Evolutionary conservation across 2,113 vertebrate species (phyloP).

Genomic region (Siphamia tubifer): DNA sequence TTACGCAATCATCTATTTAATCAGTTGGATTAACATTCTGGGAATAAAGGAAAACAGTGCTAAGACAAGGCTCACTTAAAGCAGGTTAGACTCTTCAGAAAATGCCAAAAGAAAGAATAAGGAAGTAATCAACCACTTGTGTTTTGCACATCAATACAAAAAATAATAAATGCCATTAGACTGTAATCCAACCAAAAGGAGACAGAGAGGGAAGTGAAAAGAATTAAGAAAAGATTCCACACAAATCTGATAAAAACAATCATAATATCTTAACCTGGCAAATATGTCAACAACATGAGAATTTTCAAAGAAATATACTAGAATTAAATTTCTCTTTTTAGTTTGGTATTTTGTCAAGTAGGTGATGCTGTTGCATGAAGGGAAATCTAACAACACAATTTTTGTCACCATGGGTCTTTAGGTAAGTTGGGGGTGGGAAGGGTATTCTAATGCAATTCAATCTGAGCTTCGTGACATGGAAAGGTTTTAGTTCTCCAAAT

Average conservation of each 20-base stretch:
- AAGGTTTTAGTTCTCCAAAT: slow-evolving; percentile 3
- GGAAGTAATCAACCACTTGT: slow-evolving; percentile 30
- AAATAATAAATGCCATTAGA: slow-evolving; percentile 34
- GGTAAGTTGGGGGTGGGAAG: not conserved
- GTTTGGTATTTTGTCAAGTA: not conserved
- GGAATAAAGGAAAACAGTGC: slow-evolving; percentile 22
- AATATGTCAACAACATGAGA: not conserved
- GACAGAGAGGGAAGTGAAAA: no score
- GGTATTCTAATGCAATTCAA: slow-evolving; percentile 12
- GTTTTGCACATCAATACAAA: slow-evolving; percentile 33
- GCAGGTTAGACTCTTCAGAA: slow-evolving; percentile 46
- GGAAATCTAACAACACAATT: slow-evolving; percentile 6
- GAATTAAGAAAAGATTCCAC: no score
- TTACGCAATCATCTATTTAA: slow-evolving; percentile 54
- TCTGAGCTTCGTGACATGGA: slow-evolving; percentile 8
- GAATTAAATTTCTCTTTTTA: not conserved
- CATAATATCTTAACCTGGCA: not conserved
- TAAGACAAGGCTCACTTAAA: slow-evolving; percentile 39
- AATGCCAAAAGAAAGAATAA: not conserved
- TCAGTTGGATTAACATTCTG: slow-evolving; percentile 36
- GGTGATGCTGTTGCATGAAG: slow-evolving; percentile 4
- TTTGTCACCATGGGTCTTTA: not conserved
- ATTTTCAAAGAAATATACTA: not conserved
- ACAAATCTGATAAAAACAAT: no score
- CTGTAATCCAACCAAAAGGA: not conserved